Base-by-base conservation (phyloP, 2,888 invertebrate species). In the Oithona nana region DNA sequence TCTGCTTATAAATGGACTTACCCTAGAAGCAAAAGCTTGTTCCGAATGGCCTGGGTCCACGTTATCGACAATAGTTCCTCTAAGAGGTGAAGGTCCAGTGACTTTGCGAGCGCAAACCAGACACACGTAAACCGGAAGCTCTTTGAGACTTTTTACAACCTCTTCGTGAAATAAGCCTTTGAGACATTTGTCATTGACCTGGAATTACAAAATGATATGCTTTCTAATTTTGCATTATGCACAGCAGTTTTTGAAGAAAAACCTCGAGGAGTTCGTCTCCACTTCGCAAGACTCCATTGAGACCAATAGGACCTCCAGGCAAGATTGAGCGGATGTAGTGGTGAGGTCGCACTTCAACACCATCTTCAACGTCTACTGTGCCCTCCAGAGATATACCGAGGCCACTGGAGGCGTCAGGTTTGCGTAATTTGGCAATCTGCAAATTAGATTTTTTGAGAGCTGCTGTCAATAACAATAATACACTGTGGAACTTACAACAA, bases 301-400 rank as follows among this genome's bases (percentile, higher is more conserved):
- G 20, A 29, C 31, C 61, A 11, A 61, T 31, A 3, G 61, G 61
- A 20, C 61, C 61, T 30, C 31, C n/a, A 11, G 61, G 61, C 48
- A 61, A 30, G 39, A 61, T 50, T 8, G 61, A 54, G 24, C 61
- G 48, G 1, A 61, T 61, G 26, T 61, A 61, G 29, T 61, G 61
- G 54, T 61, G 61, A 54, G 61, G 61, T 28, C 61, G 52, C 6
- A 61, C 61, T 28, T 61, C 61, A 54, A 28, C 4, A 20, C 61
- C 61, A 52, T 61, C 54, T 20, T 61, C 61, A 2, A 61, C 55
- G 30, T 61, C 61, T 16, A 61, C 61, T 26, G 61, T 61, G 22
- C 61, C 61, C 29, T 61, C 61, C 3, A 61, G 54, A n/a, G 54
- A 54, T 20, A 61, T 61, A 29, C 61, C 61, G 11, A 61, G 29